Base-by-base conservation (phyloP, 1,140 invertebrate species). In the Ceratitis capitata region DNA sequence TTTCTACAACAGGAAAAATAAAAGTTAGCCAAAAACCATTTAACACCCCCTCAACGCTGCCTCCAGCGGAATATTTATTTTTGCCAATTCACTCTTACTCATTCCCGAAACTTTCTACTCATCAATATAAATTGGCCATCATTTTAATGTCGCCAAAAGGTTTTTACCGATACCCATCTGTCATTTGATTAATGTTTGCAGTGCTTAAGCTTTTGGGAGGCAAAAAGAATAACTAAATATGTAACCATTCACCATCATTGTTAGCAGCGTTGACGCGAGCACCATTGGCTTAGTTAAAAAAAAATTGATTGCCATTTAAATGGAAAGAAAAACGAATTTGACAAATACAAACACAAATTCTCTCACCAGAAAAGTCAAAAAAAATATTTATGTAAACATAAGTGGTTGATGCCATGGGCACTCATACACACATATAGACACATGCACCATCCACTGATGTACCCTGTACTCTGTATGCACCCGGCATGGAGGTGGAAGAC, bases 111-210 rank as follows among this genome's bases (percentile, higher is more conserved):
- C 7, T 69, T 39, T 2, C 29, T 14, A 29, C 61, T 45, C 69
- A 78, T 78, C 35, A 78, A 78, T 78, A 78, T 78, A 78, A 78
- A 78, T 78, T 78, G 69, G 39, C 39, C 69, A 78, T 78, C 69
- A 78, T 78, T 78, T 78, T 78, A 78, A 78, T 78, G 69, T 26
- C 42, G 69, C 42, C 69, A 78, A 78, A 26, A 5, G 69, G 69
- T 78, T 78, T 45, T 45, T 14, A 35, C 10, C 19, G 69, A 78
- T 78, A 9, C 23, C 10, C 45, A 45, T 78, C 69, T 45, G 19
- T n/a, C 69, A 78, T 78, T 78, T 78, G 69, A 78, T 78, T 78
- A 78, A 78, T 78, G 69, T 78, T 32, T 78, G 69, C 69, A 16
- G 35, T 1, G n/a, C 14, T 74, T 42, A 74, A 78, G 69, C 69